phyloP scores from a whole-genome alignment of 2,113 vertebrate species.

The human (Homo sapiens) region GRCh38 chr11:102381501-102382000 shows the following conservation, averaged over 20 bases:
- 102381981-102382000: neutral
- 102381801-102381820: neutral
- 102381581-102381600: neutral
- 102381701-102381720: neutral
- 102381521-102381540: too few relatives aligned
- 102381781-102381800: neutral
- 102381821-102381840: neutral
- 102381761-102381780: neutral
- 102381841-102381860: neutral
- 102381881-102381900: neutral
- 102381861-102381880: neutral
- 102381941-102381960: neutral
- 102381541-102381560: too few relatives aligned
- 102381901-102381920: neutral
- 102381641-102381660: neutral
- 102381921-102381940: neutral
- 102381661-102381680: neutral
- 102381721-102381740: neutral
- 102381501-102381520: too few relatives aligned
- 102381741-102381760: neutral
- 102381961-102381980: neutral
- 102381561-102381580: too few relatives aligned
- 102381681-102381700: neutral
- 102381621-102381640: neutral
- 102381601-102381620: neutral